Evolutionary conservation across 2,888 invertebrate genomes (phyloP).

Genomic region (Zaprionus bogoriensis): DNA sequence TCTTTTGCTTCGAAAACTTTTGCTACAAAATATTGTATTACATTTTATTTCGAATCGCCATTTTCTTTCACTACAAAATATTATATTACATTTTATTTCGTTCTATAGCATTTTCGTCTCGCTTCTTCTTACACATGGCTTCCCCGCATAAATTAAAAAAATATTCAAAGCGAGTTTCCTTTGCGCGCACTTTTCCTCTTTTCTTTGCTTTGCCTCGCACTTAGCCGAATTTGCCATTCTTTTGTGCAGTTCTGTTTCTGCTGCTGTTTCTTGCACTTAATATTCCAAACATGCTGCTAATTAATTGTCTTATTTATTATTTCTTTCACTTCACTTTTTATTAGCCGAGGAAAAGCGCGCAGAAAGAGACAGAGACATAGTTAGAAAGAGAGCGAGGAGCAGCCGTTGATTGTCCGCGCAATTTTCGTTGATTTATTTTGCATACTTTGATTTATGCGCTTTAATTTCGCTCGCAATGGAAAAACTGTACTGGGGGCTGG

Average conservation of each 20-base stretch:
- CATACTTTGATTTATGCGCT: constrained; percentile 68
- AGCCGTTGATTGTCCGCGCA: constrained; percentile 26
- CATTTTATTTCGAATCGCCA: too few relatives aligned
- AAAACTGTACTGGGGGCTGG: constrained; percentile 11
- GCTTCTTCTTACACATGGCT: background rate
- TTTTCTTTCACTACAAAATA: too few relatives aligned
- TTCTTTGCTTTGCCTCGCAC: background rate
- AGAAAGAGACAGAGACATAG: background rate
- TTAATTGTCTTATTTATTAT: constrained; percentile 52
- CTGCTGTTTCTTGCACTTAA: constrained; percentile 10
- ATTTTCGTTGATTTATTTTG: constrained; percentile 70
- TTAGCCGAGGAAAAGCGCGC: constrained; percentile 12
- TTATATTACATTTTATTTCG: too few relatives aligned
- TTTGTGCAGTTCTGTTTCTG: too few relatives aligned
- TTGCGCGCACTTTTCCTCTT: background rate
- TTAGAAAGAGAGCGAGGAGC: background rate
- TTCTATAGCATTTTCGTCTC: background rate
- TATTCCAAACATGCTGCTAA: constrained; percentile 43
- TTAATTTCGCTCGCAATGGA: constrained; percentile 55
- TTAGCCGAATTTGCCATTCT: background rate
- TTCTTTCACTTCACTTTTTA: constrained; percentile 42
- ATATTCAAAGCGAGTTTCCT: constrained; percentile 4
- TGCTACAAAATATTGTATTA: too few relatives aligned
- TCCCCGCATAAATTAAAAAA: constrained; percentile 12
- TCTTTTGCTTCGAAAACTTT: too few relatives aligned